phyloP scores from a whole-genome alignment of 2,888 invertebrate genomes.

The Epistrophe grossulariae region DNA sequence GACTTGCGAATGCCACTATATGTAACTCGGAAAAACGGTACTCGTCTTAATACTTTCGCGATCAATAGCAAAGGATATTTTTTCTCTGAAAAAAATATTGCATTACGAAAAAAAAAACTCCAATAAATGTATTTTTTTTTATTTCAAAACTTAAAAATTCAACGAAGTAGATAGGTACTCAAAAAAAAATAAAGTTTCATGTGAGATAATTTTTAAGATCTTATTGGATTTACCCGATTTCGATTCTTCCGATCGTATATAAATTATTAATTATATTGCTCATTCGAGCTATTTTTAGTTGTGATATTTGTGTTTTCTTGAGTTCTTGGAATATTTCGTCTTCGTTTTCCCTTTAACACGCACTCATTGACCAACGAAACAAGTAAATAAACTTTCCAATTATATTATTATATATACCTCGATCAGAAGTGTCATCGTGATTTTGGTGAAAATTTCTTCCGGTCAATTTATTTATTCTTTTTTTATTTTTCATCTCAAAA shows the following conservation, averaged over 20 bases:
- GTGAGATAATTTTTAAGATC: constrained; percentile 27
- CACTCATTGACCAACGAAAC: constrained; percentile 44
- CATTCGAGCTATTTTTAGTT: constrained; percentile 52
- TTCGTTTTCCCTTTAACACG: constrained; percentile 54
- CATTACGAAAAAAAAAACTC: constrained; percentile 4
- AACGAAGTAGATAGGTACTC: not conserved
- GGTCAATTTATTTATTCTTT: constrained; percentile 35
- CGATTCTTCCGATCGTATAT: constrained; percentile 35
- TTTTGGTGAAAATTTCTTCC: constrained; percentile 52
- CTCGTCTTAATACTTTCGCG: constrained; percentile 31
- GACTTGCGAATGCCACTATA: constrained; percentile 59
- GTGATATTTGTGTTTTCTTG: constrained; percentile 20
- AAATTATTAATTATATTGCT: constrained; percentile 43
- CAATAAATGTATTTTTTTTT: not conserved
- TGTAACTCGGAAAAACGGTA: constrained; percentile 45
- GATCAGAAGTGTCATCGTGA: constrained; percentile 51
- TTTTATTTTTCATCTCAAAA: constrained; percentile 31
- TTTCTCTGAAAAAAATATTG: not conserved
- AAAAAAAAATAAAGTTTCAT: not conserved
- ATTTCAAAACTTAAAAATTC: constrained; percentile 2
- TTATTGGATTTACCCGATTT: constrained; percentile 31
- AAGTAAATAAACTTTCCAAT: constrained; percentile 70
- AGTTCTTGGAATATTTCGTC: constrained; percentile 28
- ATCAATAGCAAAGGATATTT: constrained; percentile 22
- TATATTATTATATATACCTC: constrained; percentile 8